phyloP scores from a whole-genome alignment of 2,888 invertebrate genomes.

The Drosophila prostipennis region DNA sequence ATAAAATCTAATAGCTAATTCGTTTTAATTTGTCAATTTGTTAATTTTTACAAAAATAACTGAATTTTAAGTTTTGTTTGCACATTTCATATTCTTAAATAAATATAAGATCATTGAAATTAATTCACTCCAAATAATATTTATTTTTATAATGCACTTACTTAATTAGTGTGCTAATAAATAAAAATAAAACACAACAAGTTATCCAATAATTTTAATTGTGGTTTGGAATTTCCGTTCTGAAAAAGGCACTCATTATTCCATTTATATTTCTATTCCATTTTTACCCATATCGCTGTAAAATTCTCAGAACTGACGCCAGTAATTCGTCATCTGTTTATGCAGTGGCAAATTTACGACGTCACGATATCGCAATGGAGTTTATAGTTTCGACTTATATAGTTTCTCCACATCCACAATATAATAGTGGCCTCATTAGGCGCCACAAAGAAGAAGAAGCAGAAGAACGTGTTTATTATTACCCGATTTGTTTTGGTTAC shows the following conservation, averaged over 20 bases:
- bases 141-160: no score
- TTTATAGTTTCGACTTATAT: constrained; percentile 6
- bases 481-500: constrained; percentile 68
- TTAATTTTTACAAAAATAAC: no score
- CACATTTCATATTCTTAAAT: no score
- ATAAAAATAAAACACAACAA: no score
- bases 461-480: constrained; percentile 56
- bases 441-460: not conserved
- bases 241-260: not conserved
- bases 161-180: no score
- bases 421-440: constrained; percentile 60
- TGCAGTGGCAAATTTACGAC: constrained; percentile 22
- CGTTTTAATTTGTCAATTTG: no score
- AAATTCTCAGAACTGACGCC: constrained; percentile 60
- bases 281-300: constrained; percentile 13
- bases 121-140: no score
- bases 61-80: no score
- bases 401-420: constrained; percentile 4
- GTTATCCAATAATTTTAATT: not conserved
- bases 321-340: not conserved
- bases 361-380: constrained; percentile 9
- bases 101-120: no score
- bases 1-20: no score
- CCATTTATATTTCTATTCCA: not conserved
- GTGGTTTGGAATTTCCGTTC: not conserved